Conservation (phyloP, 2,113 vertebrate genomes). For the Otocyon megalotis region DNA sequence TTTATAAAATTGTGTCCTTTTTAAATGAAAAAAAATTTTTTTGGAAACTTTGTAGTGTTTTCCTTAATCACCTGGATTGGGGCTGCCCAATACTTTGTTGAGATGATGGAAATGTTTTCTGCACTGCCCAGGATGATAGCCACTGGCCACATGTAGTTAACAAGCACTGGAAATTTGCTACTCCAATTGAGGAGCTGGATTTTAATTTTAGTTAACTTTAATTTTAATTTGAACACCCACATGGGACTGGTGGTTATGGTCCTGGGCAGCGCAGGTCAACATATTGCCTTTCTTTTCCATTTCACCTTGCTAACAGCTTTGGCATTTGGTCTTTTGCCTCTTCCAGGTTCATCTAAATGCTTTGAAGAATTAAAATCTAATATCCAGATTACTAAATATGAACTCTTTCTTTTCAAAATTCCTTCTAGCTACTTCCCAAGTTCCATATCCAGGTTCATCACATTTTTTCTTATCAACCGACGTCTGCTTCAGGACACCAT, state of each 20-base stretch:
- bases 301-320: background rate
- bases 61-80: background rate
- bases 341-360: background rate
- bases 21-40: background rate
- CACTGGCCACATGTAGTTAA: background rate
- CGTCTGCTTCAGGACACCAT: background rate
- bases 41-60: background rate
- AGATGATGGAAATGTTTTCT: background rate
- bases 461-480: background rate
- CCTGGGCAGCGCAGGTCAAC: background rate
- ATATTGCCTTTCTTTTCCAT: background rate
- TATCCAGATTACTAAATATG: background rate
- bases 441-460: background rate
- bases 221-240: slow-evolving; percentile 6
- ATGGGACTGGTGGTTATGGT: background rate
- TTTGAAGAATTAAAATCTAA: slow-evolving; percentile 25
- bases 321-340: background rate
- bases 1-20: background rate
- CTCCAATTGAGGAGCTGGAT: background rate
- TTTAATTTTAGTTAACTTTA: slow-evolving; percentile 18
- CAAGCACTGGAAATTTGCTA: background rate
- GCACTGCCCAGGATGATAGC: background rate
- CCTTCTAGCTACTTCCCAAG: background rate
- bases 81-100: background rate
- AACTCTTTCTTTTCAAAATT: background rate